Evolutionary conservation across 2,888 invertebrate genomes (phyloP), one percentile per base, ranked within the genome.

Genomic region (Aphrophora alni): DNA sequence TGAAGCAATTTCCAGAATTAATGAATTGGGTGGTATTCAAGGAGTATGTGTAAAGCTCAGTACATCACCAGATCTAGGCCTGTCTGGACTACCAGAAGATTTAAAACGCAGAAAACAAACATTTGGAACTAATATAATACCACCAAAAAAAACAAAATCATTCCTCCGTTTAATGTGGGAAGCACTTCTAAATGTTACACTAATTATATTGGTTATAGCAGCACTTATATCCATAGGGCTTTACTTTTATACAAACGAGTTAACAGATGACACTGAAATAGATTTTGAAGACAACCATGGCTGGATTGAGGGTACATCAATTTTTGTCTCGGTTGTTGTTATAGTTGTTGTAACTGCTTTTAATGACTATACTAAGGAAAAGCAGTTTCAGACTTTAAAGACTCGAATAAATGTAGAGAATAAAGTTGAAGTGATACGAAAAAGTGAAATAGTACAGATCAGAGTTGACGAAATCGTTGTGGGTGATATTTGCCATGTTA

Each of bases 271-370:
- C n/a, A n/a, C n/a, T 5, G 5, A 28, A 17, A 7, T 5, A 7
- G 59, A 81, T 80, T 87, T 87, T 75, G 88, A 89, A 77, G 88
- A 88, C 77, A 91, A 92, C 85, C 91, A 91, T 69, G 91, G 91
- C 4, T 93, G 92, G 92, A 92, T 93, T 81, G 93, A 93, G 87
- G 92, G 92, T 79, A 90, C 90, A 78, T 93, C 93, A 83, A 93
- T 93, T 86, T 88, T 93, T 81, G 88, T 92, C 72, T 92, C 92
- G 78, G 93, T 93, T 38, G 88, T 91, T 78, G 91, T 92, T 82
- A 92, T 93, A 78, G 92, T 93, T 75, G 86, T 93, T 84, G 92
- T 93, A 78, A 92, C 92, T 82, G 93, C 93, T 81, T 90, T 92
- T 86, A 93, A 93, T 88, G 92, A 93, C 87, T 93, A 91, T 89